Evolutionary conservation across 2,113 vertebrate genomes (phyloP).

Genomic region (Anas platyrhynchos): DNA sequence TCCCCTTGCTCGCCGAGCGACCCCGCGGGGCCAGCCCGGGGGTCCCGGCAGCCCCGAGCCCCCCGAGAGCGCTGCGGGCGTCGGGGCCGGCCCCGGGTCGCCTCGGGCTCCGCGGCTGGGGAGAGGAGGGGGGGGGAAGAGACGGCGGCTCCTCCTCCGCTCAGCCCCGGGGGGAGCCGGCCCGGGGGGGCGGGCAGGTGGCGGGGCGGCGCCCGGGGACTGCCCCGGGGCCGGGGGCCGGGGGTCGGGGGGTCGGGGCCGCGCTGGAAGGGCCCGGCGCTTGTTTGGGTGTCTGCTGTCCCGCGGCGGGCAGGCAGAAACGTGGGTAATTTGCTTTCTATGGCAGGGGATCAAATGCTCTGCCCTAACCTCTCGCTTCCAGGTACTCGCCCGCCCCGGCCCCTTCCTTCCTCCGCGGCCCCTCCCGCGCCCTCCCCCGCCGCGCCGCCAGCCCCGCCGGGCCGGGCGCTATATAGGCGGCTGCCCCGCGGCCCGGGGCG

Average conservation of each 20-base stretch:
- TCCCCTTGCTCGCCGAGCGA: too few relatives aligned
- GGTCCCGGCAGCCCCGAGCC: too few relatives aligned
- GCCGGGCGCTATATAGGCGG: not conserved
- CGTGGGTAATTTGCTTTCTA: not conserved
- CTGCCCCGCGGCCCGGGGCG: conserved; percentile 12
- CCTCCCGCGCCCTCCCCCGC: not conserved
- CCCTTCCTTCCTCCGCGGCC: not conserved
- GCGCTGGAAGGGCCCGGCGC: not conserved
- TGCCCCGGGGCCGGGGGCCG: not conserved
- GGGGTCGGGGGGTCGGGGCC: fast-evolving
- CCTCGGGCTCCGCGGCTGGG: too few relatives aligned
- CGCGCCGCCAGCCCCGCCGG: not conserved
- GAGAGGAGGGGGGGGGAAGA: too few relatives aligned
- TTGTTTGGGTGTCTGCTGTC: not conserved
- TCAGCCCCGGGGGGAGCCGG: not conserved
- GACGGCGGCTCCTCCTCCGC: too few relatives aligned
- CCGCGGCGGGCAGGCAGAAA: too few relatives aligned
- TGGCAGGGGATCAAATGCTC: conserved; percentile 2
- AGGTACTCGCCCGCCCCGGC: conserved; percentile 20
- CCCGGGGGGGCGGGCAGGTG: too few relatives aligned
- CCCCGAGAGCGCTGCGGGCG: too few relatives aligned
- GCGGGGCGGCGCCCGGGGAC: not conserved
- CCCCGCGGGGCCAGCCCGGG: too few relatives aligned
- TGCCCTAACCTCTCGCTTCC: not conserved
- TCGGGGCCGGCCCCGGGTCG: too few relatives aligned